Evolutionary conservation across 2,797 vertebrate genomes (phyloP).

Genomic region (Pogonophryne albipinna): DNA sequence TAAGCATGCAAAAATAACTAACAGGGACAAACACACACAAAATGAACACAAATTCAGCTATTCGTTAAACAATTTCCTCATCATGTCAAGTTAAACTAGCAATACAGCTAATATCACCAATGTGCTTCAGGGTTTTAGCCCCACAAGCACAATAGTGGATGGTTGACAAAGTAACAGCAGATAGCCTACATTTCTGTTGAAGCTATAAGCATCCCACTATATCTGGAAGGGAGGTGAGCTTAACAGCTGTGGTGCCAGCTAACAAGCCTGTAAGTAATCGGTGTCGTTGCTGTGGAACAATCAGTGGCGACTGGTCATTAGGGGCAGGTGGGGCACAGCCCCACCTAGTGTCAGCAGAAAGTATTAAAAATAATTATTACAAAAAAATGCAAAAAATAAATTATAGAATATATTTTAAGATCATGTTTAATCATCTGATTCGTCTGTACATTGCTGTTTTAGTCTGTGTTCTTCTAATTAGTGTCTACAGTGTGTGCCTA

Average conservation of each 20-base stretch:
- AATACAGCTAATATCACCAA: slow-evolving; percentile 25
- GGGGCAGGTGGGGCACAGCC: no score
- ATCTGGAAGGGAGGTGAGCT: slow-evolving; percentile 67
- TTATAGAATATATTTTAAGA: no score
- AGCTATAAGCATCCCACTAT: slow-evolving; percentile 54
- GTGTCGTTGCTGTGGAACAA: slow-evolving; percentile 58
- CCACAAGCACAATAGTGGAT: slow-evolving; percentile 42
- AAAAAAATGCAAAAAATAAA: no score
- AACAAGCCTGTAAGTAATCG: slow-evolving; percentile 75
- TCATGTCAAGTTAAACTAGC: slow-evolving; percentile 48
- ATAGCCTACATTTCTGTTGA: slow-evolving; percentile 58
- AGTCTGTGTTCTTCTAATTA: no score
- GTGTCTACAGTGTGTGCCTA: no score
- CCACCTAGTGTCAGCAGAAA: no score
- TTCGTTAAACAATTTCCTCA: slow-evolving; percentile 33
- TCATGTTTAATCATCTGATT: no score
- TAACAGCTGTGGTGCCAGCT: slow-evolving; percentile 60
- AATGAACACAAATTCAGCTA: not conserved
- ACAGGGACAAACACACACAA: not conserved
- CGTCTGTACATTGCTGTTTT: no score
- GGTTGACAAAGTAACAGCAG: slow-evolving; percentile 60
- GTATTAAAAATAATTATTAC: no score
- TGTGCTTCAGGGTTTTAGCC: slow-evolving; percentile 42
- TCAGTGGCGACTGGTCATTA: no score
- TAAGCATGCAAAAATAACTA: slow-evolving; percentile 26